Percentiles rank a stretch among this genome's conserved stretches.
These are phyloP conservation scores for Stomatorhinus ivindoensis DNA, from an alignment of 2,113 vertebrate genomes.

Conservation along the genomic window DNA sequence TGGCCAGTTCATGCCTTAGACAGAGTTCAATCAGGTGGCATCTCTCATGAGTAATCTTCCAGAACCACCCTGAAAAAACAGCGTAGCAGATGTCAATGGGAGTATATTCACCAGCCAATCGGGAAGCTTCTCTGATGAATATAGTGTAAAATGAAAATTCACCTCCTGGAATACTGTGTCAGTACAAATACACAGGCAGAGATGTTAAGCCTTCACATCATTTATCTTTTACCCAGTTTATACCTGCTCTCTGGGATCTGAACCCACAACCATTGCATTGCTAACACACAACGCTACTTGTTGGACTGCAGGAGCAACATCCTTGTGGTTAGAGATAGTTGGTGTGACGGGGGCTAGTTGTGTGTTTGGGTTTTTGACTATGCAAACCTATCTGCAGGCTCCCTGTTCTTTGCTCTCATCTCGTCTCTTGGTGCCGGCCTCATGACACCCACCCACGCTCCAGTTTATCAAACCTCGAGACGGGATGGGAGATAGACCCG, in stretches of 20 bases:
- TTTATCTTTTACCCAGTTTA: not conserved
- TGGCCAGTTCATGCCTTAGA: not conserved
- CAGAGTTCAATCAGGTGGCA: not conserved
- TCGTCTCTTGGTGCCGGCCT: not conserved
- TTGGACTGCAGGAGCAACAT: not conserved
- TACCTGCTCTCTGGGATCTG: not conserved
- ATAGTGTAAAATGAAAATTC: not conserved
- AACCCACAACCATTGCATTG: not conserved
- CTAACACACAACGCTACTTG: not conserved
- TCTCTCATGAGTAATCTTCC: not conserved
- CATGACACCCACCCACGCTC: not conserved
- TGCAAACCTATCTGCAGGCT: not conserved
- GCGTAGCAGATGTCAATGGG: too few relatives aligned
- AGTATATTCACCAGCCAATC: not conserved
- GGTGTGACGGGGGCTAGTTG: not conserved
- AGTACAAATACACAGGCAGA: not conserved
- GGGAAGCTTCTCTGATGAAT: not conserved
- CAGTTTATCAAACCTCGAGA: slow-evolving; percentile 1
- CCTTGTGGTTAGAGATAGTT: not conserved
- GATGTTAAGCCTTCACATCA: not conserved
- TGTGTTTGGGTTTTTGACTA: not conserved
- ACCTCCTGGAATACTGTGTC: not conserved
- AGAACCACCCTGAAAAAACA: not conserved
- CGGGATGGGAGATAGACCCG: not conserved
- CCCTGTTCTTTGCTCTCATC: not conserved